Base-by-base conservation (phyloP, 2,797 vertebrate genomes). In the Smutsia gigantea region DNA sequence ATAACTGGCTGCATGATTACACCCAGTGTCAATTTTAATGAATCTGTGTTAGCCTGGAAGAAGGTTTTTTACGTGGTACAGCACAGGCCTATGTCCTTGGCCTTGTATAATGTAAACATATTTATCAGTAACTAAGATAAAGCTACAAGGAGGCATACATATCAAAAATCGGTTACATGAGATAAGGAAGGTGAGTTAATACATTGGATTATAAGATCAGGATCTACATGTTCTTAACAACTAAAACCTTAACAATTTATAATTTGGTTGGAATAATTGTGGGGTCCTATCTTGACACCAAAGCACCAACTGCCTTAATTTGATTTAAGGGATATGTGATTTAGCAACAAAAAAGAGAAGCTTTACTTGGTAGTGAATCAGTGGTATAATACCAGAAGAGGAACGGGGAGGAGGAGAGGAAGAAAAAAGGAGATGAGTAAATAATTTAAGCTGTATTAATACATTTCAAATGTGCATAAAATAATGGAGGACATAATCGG, bases 241-340 rank as follows among this genome's bases (percentile, higher is more conserved):
- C 46, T 87, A 78, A 93, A 94, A 91, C 19, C 68, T 66, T 86
- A 91, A 94, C 49, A 86, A 49, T 75, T 34, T 82, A 25, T 49
- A 66, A 82, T 94, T 92, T 90, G 72, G 9, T 94, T 91, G 66
- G 46, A 86, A 57, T 82, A 83, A 90, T 83, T 88, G 23, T 83
- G 42, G 82, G 37, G 17, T 85, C 39, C 57, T 96, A 12, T 21
- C n/a, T 96, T 93, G 85, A 55, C 49, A 82, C n/a, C 42, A 25
- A 88, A 90, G 57, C 51, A 86, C 25, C n/a, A 88, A 42, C 68
- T 87, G 49, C 49, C 86, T 91, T 77, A 81, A 93, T 91, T 91
- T 87, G 42, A 59, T 83, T 94, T 93, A 46, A 91, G 53, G 27
- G 13, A 53, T 79, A 5, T 77, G 13, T 87, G 83, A 91, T 59